Percentiles rank a stretch among this genome's conserved stretches.
Conservation (phyloP, 2,888 invertebrate species). For the Barypeithes pellucidus region DNA sequence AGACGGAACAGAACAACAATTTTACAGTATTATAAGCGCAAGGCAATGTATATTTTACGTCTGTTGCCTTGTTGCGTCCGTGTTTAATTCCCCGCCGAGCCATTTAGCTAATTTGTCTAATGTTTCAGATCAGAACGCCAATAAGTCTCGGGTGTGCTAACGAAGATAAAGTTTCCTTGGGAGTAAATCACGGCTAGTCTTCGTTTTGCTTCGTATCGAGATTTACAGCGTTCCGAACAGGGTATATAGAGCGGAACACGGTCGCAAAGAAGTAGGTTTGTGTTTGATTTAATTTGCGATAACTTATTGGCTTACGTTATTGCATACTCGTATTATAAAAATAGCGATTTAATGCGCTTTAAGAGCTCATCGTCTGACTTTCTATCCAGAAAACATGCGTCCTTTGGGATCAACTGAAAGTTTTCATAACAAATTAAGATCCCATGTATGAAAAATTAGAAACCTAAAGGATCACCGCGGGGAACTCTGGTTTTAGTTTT, state of each 20-base stretch:
- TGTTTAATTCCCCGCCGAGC: conserved; percentile 51
- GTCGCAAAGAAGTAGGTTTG: conserved; percentile 38
- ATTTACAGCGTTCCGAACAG: conserved; percentile 50
- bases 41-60: conserved; percentile 49
- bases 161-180: conserved; percentile 54
- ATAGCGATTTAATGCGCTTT: too few relatives aligned
- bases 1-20: conserved; percentile 32
- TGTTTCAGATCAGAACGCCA: conserved; percentile 55
- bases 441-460: too few relatives aligned
- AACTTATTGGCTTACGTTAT: conserved; percentile 11
- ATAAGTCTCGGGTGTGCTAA: conserved; percentile 54
- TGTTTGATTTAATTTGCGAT: conserved; percentile 52
- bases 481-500: too few relatives aligned
- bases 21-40: conserved; percentile 34
- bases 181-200: conserved; percentile 53
- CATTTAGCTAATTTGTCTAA: conserved; percentile 55
- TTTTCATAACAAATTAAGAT: too few relatives aligned
- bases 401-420: too few relatives aligned
- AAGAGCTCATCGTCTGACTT: too few relatives aligned
- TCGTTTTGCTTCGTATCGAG: conserved; percentile 49
- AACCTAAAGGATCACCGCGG: too few relatives aligned
- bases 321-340: background rate
- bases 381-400: too few relatives aligned
- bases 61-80: conserved; percentile 47
- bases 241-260: conserved; percentile 51